Evolutionary conservation across 2,113 vertebrate genomes (phyloP), one percentile per base, ranked within the genome.

Genomic region (Tachuris rubrigastra): DNA sequence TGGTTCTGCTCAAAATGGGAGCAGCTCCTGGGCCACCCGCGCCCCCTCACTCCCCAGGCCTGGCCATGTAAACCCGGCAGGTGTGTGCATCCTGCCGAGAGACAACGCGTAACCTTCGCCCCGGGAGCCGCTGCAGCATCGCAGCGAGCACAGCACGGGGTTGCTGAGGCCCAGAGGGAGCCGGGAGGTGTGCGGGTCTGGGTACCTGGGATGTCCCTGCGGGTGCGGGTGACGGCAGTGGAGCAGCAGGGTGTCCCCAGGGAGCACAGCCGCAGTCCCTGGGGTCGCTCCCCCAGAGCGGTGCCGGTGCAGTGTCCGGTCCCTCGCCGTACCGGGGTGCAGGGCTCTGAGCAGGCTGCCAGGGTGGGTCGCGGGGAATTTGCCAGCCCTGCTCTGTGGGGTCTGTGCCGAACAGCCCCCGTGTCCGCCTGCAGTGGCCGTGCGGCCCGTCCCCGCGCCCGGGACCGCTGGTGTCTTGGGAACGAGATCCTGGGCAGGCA

Each of bases 251-350:
- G 30, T 81, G 23, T 23, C 35, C 18, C 21, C 6, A 19, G 23
- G 39, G 14, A 58, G 71, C 66, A 87, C 14, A 18, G 2, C 27
- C 1, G 4, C 39, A 12, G 53, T 14, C n/a, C 5, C 0, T 5
- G 83, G 28, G 6, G 28, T 0, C 1, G 8, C 19, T 52, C 10
- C 20, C 24, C 12, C 10, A 18, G 22, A 46, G 12, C 35, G 35
- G 35, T 21, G 58, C 52, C 46, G 39, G 22, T 66, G n/a, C 22
- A 30, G 41, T 14, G 10, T 13, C 22, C 14, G 0, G 0, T 9
- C 44, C 12, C 8, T 8, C 0, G 2, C 41, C 58, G 35, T 41
- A 44, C 21, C 0, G 0, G 12, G 12, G 11, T 23, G 33, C 33
- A 55, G 9, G 30, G 33, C 1, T 47, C 69, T 41, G 68, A 47